Conservation (phyloP, 2,113 vertebrate species). For the Piliocolobus tephrosceles region DNA sequence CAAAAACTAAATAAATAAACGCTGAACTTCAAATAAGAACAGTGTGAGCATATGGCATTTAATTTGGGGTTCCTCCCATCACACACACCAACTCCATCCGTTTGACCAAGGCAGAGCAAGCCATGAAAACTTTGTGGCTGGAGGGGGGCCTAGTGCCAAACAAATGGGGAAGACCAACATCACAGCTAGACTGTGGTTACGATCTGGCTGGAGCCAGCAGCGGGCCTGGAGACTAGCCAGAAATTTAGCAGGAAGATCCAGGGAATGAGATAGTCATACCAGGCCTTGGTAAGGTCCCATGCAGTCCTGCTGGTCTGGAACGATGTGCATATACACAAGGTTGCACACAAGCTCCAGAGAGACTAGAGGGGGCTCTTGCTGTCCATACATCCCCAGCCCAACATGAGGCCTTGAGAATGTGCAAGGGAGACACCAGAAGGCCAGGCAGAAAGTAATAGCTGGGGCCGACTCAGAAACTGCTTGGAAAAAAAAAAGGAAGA, state of each 20-base stretch:
- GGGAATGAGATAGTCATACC: neutral
- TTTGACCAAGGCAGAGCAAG: neutral
- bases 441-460: neutral
- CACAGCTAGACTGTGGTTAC: neutral
- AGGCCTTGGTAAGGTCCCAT: too few relatives aligned
- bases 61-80: neutral
- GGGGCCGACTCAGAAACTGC: neutral
- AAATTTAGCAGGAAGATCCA: neutral
- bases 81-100: too few relatives aligned
- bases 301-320: neutral
- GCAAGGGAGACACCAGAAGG: neutral
- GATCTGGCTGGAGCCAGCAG: neutral
- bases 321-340: neutral
- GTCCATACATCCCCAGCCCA: neutral
- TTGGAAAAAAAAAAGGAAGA: too few relatives aligned
- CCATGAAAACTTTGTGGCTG: neutral
- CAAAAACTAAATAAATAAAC: neutral
- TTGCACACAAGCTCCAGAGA: neutral
- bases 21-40: neutral
- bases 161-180: neutral
- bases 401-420: neutral
- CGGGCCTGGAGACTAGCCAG: neutral
- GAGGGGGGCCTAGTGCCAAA: neutral
- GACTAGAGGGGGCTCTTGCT: neutral
- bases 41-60: neutral